Base-by-base conservation (phyloP, 1,140 invertebrate species). In the Aphelinus certus region DNA sequence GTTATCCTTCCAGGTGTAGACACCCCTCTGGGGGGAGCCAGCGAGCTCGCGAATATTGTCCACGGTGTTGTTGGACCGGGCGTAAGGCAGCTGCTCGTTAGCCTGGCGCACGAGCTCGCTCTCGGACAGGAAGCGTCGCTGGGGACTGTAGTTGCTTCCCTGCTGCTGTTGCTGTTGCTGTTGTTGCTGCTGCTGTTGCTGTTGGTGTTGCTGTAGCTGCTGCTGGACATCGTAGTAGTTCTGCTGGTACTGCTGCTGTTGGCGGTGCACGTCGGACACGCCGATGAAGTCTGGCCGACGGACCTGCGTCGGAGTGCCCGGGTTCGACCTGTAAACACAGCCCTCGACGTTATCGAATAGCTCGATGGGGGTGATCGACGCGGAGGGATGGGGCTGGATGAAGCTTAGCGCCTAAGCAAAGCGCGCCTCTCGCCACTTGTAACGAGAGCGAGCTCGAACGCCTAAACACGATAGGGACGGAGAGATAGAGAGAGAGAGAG, bases 281-380 rank as follows among this genome's bases (percentile, higher is more conserved):
- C 94, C 92, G 81, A 95, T 95, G 87, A 95, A 96, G 85, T 95
- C 94, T 6, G 94, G 94, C 73, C 95, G 90, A 82, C 94, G 90
- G 63, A 93, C 92, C 89, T 95, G 94, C 77, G 95, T 96, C 77
- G 95, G 95, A 77, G 95, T 96, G 81, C 94, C 94, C 71, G 95
- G 95, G 88, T 96, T 96, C 67, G 95, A 96, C 90, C 94, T 95
- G 90, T 82, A 88, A 85, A 77, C 65, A 75, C n/a, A 70, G 0
- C 2, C 45, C 10, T 2, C 1, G 2, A 51, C 42, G 10, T 62
- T 26, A 62, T 6, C 58, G n/a, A 71, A 43, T 70, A 7, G n/a
- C 58, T 60, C 45, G 9, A 26, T 60, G 58, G 6, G 5, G 7
- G n/a, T 43, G 42, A 43, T 78, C 84, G 76, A 53, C 26, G 47